Evolutionary conservation across 92 coral and sea anemone genomes (phyloP).

Genomic region (Porites rus): DNA sequence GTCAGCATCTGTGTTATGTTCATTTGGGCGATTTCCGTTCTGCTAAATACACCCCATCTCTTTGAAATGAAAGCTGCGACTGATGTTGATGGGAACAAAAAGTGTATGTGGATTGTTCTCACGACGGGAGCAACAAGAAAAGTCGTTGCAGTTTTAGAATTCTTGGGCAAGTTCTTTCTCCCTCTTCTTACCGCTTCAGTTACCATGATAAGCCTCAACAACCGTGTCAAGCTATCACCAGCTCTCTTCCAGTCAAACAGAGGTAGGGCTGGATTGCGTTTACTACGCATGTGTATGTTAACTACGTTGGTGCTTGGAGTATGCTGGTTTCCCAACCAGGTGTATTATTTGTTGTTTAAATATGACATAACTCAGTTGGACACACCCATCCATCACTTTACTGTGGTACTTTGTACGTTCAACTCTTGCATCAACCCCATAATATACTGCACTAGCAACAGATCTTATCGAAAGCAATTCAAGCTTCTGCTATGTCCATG

Average conservation of each 20-base stretch:
- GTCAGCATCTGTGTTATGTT: slow-evolving; percentile 61
- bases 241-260: slow-evolving; percentile 73
- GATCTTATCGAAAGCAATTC: slow-evolving; percentile 52
- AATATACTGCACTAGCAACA: slow-evolving; percentile 70
- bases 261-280: slow-evolving; percentile 81
- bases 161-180: slow-evolving; percentile 76
- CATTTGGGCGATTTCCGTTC: slow-evolving; percentile 78
- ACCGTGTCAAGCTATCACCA: slow-evolving; percentile 66
- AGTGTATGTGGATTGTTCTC: slow-evolving; percentile 80
- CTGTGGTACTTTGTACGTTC: slow-evolving; percentile 73
- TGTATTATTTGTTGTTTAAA: slow-evolving; percentile 72
- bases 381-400: slow-evolving; percentile 65
- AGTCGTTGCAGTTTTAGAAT: slow-evolving; percentile 82
- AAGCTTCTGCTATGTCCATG: slow-evolving; percentile 46
- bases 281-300: slow-evolving; percentile 76
- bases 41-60: slow-evolving; percentile 89
- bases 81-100: slow-evolving; percentile 36
- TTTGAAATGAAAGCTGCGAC: slow-evolving; percentile 74
- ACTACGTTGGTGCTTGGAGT: slow-evolving; percentile 65
- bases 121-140: slow-evolving; percentile 66
- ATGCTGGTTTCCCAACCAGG: slow-evolving; percentile 81
- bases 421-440: slow-evolving; percentile 77
- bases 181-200: slow-evolving; percentile 75
- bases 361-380: slow-evolving; percentile 63
- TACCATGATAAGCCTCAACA: slow-evolving; percentile 70